phyloP scores from a whole-genome alignment of 2,113 vertebrate species.

The Numida meleagris region DNA sequence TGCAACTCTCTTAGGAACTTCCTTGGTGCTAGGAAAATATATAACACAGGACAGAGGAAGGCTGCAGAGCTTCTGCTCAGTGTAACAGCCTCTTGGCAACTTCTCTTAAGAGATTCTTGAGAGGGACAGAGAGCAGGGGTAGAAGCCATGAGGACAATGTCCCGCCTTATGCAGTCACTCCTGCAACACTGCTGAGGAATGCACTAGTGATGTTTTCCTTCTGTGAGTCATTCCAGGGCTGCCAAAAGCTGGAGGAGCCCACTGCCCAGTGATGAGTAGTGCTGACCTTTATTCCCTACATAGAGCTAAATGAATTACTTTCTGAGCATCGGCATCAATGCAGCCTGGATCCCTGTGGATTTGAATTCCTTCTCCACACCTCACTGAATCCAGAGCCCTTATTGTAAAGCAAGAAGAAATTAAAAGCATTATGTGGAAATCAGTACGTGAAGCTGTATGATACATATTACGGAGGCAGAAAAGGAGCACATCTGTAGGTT shows the following conservation, averaged over 20 bases:
- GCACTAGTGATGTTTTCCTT: neutral
- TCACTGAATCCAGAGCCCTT: neutral
- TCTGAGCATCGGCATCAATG: neutral
- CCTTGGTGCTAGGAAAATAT: neutral
- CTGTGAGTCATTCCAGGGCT: neutral
- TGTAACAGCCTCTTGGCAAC: neutral
- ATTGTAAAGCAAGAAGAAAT: neutral
- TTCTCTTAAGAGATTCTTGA: neutral
- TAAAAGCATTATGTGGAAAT: neutral
- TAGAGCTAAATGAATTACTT: neutral
- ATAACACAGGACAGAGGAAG: neutral
- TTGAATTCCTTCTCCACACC: neutral
- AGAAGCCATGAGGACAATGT: neutral
- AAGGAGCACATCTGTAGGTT: neutral
- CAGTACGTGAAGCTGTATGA: neutral
- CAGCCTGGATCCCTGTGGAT: neutral
- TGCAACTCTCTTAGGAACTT: neutral
- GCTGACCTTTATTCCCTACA: constrained; percentile 30
- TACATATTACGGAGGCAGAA: neutral
- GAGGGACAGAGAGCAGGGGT: neutral
- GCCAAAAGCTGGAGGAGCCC: neutral
- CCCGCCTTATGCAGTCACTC: neutral
- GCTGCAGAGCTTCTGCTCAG: neutral
- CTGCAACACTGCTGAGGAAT: constrained; percentile 17
- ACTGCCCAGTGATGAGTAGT: neutral